Evolutionary conservation across 2,888 invertebrate genomes (phyloP).

Genomic region (Heliconius charithonia): DNA sequence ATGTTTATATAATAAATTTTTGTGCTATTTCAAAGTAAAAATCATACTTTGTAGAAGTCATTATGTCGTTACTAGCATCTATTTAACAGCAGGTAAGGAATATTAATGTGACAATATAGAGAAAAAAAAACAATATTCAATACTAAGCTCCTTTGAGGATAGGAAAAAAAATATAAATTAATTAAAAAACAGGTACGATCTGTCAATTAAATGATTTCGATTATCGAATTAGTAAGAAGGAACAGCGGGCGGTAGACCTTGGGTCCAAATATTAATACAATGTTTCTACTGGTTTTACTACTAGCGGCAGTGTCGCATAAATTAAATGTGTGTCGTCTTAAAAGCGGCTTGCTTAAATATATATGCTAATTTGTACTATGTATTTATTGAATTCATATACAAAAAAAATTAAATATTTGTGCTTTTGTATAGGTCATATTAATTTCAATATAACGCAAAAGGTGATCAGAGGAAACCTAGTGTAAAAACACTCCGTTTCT

Average conservation of each 20-base stretch:
- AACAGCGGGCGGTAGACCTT: conserved; percentile 42
- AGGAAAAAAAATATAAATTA: conserved; percentile 33
- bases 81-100: conserved; percentile 32
- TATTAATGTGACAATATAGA: conserved; percentile 31
- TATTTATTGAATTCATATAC: conserved; percentile 3
- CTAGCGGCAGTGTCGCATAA: conserved; percentile 39
- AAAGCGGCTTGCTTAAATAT: conserved; percentile 7
- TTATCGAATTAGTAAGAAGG: conserved; percentile 37
- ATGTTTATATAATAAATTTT: no score
- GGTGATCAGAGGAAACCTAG: background rate
- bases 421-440: background rate
- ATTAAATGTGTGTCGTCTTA: conserved; percentile 17
- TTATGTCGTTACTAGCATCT: conserved; percentile 25
- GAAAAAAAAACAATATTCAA: conserved; percentile 37
- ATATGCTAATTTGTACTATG: background rate
- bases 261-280: conserved; percentile 37
- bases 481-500: background rate
- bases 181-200: conserved; percentile 37
- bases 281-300: conserved; percentile 43
- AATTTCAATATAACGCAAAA: background rate
- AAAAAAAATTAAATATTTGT: background rate
- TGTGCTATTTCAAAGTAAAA: conserved; percentile 6
- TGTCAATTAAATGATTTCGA: conserved; percentile 36
- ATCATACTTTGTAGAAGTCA: background rate
- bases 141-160: background rate